A percentile compares a stretch with the other conserved stretches of the same genome.
These are phyloP conservation scores for Lepisosteus oculatus DNA, from an alignment of 2,113 vertebrate species.

Conservation along the genomic window DNA sequence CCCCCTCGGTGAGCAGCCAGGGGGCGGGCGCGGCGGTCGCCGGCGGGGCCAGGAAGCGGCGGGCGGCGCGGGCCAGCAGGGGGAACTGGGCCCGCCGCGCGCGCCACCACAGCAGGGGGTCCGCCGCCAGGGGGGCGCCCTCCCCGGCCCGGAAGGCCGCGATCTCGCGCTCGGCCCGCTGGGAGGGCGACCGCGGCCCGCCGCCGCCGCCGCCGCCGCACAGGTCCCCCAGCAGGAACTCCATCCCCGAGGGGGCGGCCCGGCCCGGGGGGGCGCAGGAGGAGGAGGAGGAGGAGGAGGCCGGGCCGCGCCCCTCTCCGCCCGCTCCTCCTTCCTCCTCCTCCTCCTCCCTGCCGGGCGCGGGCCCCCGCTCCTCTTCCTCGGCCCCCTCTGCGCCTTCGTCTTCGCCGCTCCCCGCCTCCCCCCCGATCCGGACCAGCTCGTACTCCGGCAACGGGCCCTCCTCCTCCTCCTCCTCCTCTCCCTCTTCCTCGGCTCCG, in stretches of 20 bases:
- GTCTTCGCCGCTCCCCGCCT: neutral
- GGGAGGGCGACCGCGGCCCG: conserved; percentile 48
- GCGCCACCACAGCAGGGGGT: conserved; percentile 69
- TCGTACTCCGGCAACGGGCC: neutral
- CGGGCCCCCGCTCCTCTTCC: neutral
- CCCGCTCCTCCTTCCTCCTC: conserved; percentile 25
- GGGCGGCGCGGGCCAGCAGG: conserved; percentile 48
- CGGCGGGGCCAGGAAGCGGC: conserved; percentile 54
- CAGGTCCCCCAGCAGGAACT: conserved; percentile 65
- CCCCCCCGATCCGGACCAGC: neutral
- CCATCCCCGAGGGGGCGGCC: conserved; percentile 53
- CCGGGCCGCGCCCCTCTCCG: conserved; percentile 19
- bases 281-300: conserved; percentile 14
- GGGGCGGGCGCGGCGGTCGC: conserved; percentile 47
- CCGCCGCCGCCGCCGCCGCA: conserved; percentile 43
- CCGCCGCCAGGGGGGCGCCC: conserved; percentile 53
- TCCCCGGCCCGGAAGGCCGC: conserved; percentile 57
- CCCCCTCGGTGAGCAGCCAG: conserved; percentile 42
- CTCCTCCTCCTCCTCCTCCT: too few species aligned
- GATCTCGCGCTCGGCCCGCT: conserved; percentile 61
- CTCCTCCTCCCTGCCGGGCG: neutral
- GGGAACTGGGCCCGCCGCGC: conserved; percentile 60
- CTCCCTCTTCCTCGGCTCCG: neutral
- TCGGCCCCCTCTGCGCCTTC: neutral
- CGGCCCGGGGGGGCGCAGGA: conserved; percentile 11